A percentile compares a stretch with the other conserved stretches of the same genome.
Conservation (phyloP, 2,113 vertebrate species). For the Lagopus muta region DNA sequence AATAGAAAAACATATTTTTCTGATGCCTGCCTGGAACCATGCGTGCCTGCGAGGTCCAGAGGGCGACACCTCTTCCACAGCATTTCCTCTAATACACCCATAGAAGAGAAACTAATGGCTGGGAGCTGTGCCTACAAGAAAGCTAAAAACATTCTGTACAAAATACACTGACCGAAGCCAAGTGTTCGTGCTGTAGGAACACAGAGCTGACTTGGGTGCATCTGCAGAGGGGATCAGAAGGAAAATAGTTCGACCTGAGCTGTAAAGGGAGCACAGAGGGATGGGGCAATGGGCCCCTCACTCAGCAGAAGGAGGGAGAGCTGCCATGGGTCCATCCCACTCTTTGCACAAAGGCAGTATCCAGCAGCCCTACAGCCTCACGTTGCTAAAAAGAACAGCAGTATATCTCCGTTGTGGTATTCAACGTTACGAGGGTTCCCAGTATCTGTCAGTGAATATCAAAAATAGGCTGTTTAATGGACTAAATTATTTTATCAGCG, state of each 20-base stretch:
- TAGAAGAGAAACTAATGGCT: not conserved
- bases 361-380: not conserved
- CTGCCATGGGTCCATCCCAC: not conserved
- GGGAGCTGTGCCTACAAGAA: not conserved
- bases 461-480: not conserved
- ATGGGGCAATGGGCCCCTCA: not conserved
- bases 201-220: not conserved
- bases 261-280: not conserved
- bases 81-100: not conserved
- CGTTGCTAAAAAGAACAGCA: not conserved
- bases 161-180: not conserved
- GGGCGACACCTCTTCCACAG: not conserved
- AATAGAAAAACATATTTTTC: slow-evolving; percentile 12
- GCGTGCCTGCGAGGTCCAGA: not conserved
- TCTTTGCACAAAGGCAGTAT: not conserved
- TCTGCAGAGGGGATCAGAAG: not conserved
- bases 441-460: not conserved
- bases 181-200: not conserved
- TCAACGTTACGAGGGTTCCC: not conserved
- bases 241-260: not conserved
- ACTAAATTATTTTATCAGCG: not conserved
- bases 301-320: not conserved
- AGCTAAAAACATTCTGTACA: not conserved
- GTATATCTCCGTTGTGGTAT: not conserved
- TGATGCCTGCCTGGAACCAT: slow-evolving; percentile 26